Conservation (phyloP, 2,888 invertebrate species). For the Blera fallax region DNA sequence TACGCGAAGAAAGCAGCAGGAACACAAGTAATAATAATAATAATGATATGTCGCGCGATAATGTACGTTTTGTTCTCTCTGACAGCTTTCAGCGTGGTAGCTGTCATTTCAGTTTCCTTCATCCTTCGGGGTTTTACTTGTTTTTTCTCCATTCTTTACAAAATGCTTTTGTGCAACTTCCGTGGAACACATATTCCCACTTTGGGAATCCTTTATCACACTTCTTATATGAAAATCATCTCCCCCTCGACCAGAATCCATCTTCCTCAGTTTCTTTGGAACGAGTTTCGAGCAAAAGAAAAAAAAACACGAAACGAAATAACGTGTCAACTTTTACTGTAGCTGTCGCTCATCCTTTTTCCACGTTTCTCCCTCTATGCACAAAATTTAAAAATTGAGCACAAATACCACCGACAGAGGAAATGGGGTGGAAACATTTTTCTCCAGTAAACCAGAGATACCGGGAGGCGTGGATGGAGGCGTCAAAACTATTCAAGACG, state of each 20-base stretch:
- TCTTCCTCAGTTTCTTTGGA: constrained; percentile 54
- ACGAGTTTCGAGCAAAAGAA: constrained; percentile 29
- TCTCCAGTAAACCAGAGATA: constrained; percentile 16
- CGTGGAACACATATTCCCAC: constrained; percentile 68
- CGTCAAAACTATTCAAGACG: constrained; percentile 65
- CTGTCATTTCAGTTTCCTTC: constrained; percentile 65
- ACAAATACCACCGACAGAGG: constrained; percentile 45
- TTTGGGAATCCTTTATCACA: constrained; percentile 64
- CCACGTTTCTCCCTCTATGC: neutral
- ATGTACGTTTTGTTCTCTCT: constrained; percentile 70
- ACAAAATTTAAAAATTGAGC: constrained; percentile 32
- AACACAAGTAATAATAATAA: constrained; percentile 65
- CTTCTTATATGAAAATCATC: constrained; percentile 44
- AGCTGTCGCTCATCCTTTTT: constrained; percentile 63
- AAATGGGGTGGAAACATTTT: constrained; percentile 36
- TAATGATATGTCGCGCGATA: constrained; percentile 72
- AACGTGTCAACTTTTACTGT: constrained; percentile 72
- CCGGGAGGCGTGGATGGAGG: constrained; percentile 56
- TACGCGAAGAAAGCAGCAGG: constrained; percentile 49
- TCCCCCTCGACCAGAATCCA: constrained; percentile 47
- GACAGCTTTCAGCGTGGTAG: constrained; percentile 72
- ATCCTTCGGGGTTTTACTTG: constrained; percentile 43
- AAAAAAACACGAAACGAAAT: constrained; percentile 60
- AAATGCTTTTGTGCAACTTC: constrained; percentile 64
- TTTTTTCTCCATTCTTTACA: constrained; percentile 3